These are phyloP conservation scores for Percopsis transmontana DNA, from an alignment of 2,113 vertebrate species.

Conservation along the genomic window DNA sequence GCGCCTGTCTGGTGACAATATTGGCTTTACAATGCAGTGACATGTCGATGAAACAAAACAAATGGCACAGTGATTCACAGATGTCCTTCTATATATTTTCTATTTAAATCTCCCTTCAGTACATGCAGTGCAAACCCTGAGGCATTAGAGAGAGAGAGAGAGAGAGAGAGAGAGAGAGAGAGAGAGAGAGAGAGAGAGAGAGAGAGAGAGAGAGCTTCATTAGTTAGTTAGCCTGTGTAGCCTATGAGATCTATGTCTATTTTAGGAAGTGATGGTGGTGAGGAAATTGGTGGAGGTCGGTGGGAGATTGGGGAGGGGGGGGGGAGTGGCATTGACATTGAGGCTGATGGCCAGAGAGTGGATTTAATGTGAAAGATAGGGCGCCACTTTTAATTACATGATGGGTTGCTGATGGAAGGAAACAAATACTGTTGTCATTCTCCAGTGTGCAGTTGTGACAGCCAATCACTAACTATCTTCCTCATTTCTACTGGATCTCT, in stretches of 20 bases:
- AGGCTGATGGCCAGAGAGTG: slow-evolving; percentile 50
- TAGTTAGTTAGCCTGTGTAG: not conserved
- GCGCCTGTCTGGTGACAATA: not conserved
- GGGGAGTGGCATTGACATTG: slow-evolving; percentile 48
- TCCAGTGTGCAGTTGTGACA: slow-evolving; percentile 64
- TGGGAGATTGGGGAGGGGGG: not conserved
- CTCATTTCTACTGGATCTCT: slow-evolving; percentile 27
- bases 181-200: not conserved
- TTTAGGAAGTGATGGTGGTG: not conserved
- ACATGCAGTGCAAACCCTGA: slow-evolving; percentile 29
- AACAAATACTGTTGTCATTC: slow-evolving; percentile 70
- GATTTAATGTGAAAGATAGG: slow-evolving; percentile 61
- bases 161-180: not conserved
- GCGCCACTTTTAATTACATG: slow-evolving; percentile 67
- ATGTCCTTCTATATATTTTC: slow-evolving; percentile 42
- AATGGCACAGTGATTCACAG: slow-evolving; percentile 47
- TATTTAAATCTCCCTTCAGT: slow-evolving; percentile 52
- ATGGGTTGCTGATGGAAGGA: slow-evolving; percentile 56
- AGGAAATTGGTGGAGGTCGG: slow-evolving; percentile 28
- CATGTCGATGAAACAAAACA: slow-evolving; percentile 17
- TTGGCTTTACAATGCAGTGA: too few relatives aligned
- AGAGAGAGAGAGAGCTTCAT: too few relatives aligned
- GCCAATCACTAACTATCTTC: slow-evolving; percentile 55
- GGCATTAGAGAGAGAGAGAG: slow-evolving; percentile 41
- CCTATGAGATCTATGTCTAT: not conserved